These are phyloP conservation scores for Sceloporus undulatus DNA, from an alignment of 2,113 vertebrate species.

Conservation along the genomic window DNA sequence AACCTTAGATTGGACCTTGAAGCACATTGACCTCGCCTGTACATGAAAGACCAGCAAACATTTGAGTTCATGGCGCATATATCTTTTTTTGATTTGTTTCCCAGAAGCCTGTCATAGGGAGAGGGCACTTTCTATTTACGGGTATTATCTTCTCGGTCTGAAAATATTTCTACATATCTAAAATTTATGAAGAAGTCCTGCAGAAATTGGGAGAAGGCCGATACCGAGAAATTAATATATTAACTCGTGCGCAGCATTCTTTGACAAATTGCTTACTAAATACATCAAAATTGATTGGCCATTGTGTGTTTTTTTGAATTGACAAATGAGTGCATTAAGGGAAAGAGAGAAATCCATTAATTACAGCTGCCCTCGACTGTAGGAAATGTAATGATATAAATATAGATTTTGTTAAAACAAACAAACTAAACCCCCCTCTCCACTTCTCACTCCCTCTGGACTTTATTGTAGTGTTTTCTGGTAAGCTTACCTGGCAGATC, in stretches of 20 bases:
- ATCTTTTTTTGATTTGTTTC: background rate
- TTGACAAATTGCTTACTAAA: constrained; percentile 88
- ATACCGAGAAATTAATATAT: constrained; percentile 84
- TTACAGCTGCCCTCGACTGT: constrained; percentile 82
- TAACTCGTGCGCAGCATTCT: constrained; percentile 80
- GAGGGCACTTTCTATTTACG: constrained; percentile 43
- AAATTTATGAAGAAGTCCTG: constrained; percentile 55
- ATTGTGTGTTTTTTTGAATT: constrained; percentile 82
- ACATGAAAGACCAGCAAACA: background rate
- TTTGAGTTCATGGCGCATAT: no score
- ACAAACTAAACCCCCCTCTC: constrained; percentile 28
- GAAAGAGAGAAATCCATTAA: constrained; percentile 85
- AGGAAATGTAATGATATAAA: constrained; percentile 86
- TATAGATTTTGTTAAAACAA: constrained; percentile 86
- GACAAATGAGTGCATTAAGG: constrained; percentile 86
- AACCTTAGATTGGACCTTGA: background rate
- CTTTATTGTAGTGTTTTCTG: constrained; percentile 71
- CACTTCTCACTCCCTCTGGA: constrained; percentile 34
- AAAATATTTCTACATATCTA: constrained; percentile 32
- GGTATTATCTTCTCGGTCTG: background rate
- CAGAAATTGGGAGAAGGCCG: constrained; percentile 72
- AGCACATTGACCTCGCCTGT: background rate
- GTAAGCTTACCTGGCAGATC: constrained; percentile 72
- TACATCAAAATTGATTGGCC: constrained; percentile 86
- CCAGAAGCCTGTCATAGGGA: constrained; percentile 27